These are phyloP conservation scores for Rhorus exstirpatorius DNA, from an alignment of 2,888 invertebrate genomes.

Conservation along the genomic window DNA sequence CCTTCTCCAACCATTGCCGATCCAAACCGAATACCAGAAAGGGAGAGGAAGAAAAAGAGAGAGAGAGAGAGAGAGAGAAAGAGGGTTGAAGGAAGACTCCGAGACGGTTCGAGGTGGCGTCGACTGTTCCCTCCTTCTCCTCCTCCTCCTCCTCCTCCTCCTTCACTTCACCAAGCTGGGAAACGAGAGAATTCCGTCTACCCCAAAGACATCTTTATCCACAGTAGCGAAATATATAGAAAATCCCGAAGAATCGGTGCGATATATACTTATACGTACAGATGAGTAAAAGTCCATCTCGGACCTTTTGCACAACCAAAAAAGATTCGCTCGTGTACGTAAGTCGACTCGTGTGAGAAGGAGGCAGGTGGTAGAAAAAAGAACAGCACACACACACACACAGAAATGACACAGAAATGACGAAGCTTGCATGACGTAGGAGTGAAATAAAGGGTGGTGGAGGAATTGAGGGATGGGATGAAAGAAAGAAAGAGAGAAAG, in stretches of 20 bases:
- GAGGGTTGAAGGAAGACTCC: constrained; percentile 35
- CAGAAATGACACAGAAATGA: constrained; percentile 65
- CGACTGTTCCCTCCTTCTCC: constrained; percentile 33
- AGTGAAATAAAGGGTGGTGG: constrained; percentile 56
- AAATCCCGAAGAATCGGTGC: constrained; percentile 46
- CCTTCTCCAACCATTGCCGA: constrained; percentile 33
- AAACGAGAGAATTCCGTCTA: constrained; percentile 74
- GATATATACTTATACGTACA: constrained; percentile 6
- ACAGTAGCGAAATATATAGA: constrained; percentile 60
- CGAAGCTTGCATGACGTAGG: constrained; percentile 64
- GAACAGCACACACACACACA: constrained; percentile 57
- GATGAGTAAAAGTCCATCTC: constrained; percentile 30
- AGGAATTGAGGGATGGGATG: constrained; percentile 39
- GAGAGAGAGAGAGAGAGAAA: neutral
- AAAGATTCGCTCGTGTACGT: constrained; percentile 49
- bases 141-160: constrained; percentile 10
- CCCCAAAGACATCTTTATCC: constrained; percentile 80
- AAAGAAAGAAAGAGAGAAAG: constrained; percentile 31
- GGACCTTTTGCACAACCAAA: constrained; percentile 57
- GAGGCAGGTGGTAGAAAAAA: constrained; percentile 39
- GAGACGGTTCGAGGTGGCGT: constrained; percentile 47
- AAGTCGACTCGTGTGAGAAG: constrained; percentile 21
- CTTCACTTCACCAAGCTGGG: constrained; percentile 58
- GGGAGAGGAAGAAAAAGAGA: neutral
- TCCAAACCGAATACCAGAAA: constrained; percentile 15